A percentile compares a stretch with the other conserved stretches of the same genome.
Conservation (phyloP, 2,888 invertebrate species). For the Drosophila helvetica region DNA sequence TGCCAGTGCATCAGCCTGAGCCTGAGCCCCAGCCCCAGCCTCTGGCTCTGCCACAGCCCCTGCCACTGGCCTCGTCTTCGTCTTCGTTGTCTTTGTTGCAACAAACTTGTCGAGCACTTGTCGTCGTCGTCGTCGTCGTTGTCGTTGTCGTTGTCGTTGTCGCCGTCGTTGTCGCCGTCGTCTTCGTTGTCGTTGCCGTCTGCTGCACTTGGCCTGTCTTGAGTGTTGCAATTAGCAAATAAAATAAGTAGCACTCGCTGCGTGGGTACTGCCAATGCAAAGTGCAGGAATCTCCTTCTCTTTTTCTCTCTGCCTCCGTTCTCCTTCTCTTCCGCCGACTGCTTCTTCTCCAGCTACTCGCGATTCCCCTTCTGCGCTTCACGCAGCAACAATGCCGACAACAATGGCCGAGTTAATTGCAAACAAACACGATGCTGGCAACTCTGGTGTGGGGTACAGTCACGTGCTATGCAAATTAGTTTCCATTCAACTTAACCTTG, state of each 20-base stretch:
- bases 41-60: slow-evolving; percentile 19
- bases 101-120: slow-evolving; percentile 72
- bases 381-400: slow-evolving; percentile 41
- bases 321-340: neutral
- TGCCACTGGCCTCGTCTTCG: slow-evolving; percentile 9
- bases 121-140: slow-evolving; percentile 25
- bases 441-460: slow-evolving; percentile 63
- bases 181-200: slow-evolving; percentile 67
- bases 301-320: neutral
- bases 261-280: slow-evolving; percentile 54
- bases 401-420: slow-evolving; percentile 73
- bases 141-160: slow-evolving; percentile 53
- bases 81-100: slow-evolving; percentile 33
- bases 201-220: slow-evolving; percentile 49
- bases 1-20: slow-evolving; percentile 6
- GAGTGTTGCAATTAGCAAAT: slow-evolving; percentile 78
- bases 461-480: slow-evolving; percentile 74
- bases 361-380: neutral
- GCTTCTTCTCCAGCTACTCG: slow-evolving; percentile 5
- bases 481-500: slow-evolving; percentile 70
- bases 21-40: slow-evolving; percentile 20
- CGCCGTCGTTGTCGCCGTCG: slow-evolving; percentile 13
- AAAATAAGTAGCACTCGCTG: slow-evolving; percentile 70
- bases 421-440: slow-evolving; percentile 63
- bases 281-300: slow-evolving; percentile 46